phyloP scores from a whole-genome alignment of 2,113 vertebrate genomes.

The Chloebia gouldiae region DNA sequence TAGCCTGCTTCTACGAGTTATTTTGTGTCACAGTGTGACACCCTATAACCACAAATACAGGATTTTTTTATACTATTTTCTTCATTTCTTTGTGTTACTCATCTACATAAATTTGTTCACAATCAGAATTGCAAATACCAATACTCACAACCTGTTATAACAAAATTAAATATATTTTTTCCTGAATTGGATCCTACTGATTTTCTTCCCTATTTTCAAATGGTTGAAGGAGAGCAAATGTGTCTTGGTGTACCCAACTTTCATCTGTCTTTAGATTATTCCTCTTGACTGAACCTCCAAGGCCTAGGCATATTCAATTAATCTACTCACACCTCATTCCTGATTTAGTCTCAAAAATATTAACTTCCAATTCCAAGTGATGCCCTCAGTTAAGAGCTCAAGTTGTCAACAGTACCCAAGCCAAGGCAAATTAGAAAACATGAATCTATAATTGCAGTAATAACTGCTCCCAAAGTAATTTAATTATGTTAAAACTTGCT shows the following conservation, averaged over 20 bases:
- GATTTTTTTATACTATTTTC: not conserved
- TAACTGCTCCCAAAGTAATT: not conserved
- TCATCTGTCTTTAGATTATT: not conserved
- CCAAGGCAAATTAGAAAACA: not conserved
- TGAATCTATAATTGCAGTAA: not conserved
- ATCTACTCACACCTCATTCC: not conserved
- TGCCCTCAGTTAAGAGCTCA: not conserved
- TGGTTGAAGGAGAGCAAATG: not conserved
- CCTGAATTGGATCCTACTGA: not conserved
- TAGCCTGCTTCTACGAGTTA: no score
- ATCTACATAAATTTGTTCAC: not conserved
- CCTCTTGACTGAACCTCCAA: not conserved
- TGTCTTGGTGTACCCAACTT: not conserved
- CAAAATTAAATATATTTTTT: not conserved
- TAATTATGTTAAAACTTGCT: not conserved
- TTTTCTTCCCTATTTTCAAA: not conserved
- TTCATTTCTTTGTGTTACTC: not conserved
- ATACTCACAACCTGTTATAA: not conserved
- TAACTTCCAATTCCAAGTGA: not conserved
- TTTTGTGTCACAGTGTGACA: no score
- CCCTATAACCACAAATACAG: not conserved
- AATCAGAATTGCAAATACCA: not conserved
- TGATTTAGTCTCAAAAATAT: not conserved
- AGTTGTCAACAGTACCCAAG: not conserved
- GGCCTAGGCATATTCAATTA: not conserved